Base-by-base conservation (phyloP, 2,888 invertebrate species). In the Slavum lentiscoides region DNA sequence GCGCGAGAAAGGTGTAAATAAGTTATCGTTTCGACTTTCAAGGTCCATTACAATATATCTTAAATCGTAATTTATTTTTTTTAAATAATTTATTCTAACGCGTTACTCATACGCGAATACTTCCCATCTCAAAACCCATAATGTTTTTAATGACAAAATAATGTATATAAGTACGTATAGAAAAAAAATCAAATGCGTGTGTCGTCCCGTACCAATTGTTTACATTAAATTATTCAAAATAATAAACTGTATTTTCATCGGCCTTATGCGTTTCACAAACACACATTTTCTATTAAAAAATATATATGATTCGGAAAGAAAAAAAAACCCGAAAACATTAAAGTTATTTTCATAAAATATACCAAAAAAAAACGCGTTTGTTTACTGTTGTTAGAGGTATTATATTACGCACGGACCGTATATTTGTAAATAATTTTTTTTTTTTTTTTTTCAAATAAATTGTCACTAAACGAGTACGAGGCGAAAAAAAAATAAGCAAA, bases 11-110 rank as follows among this genome's bases (percentile, higher is more conserved):
- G 43, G 66, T 58, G 30, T 30, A 30, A n/a, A 21, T 58, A 59
- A 39, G 58, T 59, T 4, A 30, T 69, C 23, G 49, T 39, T n/a
- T 53, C 17, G 13, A 4, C 9, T 23, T 49, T 73, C 61, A 73
- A 73, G 73, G 61, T 73, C 21, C 17, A 39, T 30, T 30, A n/a
- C n/a, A n/a, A n/a, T n/a, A 72, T 61, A 62, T 13, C 30, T 73
- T 73, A 23, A 61, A 73, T 73, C 23, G 49, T 62, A 61, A 49
- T 4, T 43, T 61, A 73, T 61, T 61, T 30, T 73, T 62, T 30
- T 30, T 2, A 30, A 30, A 39, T 72, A 72, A 72, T 59, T 72
- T 39, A 72, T 72, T 72, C 58, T 17, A 43, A 21, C 15, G 21
- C 21, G 58, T 72, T 37, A 72, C 21, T 72, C 37, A 72, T 72